Conservation (phyloP, 1,140 invertebrate species). For the Stenopsyche tienmushanensis region DNA sequence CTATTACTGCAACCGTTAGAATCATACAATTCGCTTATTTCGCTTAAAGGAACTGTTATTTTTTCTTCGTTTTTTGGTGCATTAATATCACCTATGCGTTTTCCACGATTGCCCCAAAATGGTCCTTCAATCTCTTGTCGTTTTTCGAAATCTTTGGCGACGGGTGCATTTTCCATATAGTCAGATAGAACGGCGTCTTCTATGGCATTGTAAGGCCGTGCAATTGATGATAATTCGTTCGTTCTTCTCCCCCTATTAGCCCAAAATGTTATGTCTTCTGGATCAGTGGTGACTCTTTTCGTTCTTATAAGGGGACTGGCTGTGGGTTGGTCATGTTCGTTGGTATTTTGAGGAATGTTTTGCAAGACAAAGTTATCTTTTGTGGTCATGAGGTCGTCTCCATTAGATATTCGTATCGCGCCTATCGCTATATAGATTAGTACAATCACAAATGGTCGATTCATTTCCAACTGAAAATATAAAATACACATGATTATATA, state of each 20-base stretch:
- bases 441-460: neutral
- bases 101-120: slow-evolving; percentile 48
- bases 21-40: slow-evolving; percentile 43
- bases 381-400: slow-evolving; percentile 36
- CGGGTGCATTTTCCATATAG: slow-evolving; percentile 21
- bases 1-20: slow-evolving; percentile 43
- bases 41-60: too few species aligned
- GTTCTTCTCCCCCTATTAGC: slow-evolving; percentile 46
- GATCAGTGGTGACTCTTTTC: slow-evolving; percentile 34
- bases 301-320: slow-evolving; percentile 15
- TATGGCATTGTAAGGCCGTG: neutral
- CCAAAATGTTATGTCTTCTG: slow-evolving; percentile 43
- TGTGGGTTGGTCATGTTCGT: slow-evolving; percentile 5
- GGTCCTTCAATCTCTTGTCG: slow-evolving; percentile 18
- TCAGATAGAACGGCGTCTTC: slow-evolving; percentile 13
- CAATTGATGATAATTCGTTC: neutral
- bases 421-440: slow-evolving; percentile 17
- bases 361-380: slow-evolving; percentile 42
- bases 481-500: too few species aligned
- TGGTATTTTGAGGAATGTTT: slow-evolving; percentile 4
- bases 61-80: neutral
- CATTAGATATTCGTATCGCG: slow-evolving; percentile 22
- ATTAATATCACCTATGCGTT: slow-evolving; percentile 43
- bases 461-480: slow-evolving; percentile 1
- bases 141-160: slow-evolving; percentile 42